Conservation (phyloP, 2,888 invertebrate species). For the Galeruca laticollis region DNA sequence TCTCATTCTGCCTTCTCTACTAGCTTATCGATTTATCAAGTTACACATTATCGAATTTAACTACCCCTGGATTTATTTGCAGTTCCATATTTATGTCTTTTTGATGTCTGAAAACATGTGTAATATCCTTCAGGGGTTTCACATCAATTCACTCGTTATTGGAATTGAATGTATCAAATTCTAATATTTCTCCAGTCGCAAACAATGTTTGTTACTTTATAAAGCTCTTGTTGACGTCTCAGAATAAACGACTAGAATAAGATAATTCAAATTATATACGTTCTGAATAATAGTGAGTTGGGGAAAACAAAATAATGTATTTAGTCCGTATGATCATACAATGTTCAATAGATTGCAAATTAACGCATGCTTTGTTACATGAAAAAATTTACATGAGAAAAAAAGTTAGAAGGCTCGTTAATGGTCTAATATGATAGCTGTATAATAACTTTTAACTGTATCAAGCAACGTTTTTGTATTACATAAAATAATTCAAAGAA, state of each 20-base stretch:
- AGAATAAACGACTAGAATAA: background rate
- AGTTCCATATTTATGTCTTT: slow-evolving; percentile 44
- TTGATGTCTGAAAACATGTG: slow-evolving; percentile 19
- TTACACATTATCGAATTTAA: slow-evolving; percentile 44
- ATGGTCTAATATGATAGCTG: too few relatives aligned
- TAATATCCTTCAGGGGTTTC: too few relatives aligned
- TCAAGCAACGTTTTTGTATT: too few relatives aligned
- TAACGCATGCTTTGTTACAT: too few relatives aligned
- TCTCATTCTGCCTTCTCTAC: slow-evolving; percentile 16
- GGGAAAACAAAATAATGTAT: too few relatives aligned
- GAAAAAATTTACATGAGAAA: too few relatives aligned
- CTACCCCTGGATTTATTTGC: slow-evolving; percentile 47
- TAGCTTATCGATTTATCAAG: slow-evolving; percentile 46
- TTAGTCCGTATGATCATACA: too few relatives aligned
- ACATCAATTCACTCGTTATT: slow-evolving; percentile 10
- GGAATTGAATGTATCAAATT: slow-evolving; percentile 9
- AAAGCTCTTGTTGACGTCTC: background rate
- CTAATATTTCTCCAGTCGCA: slow-evolving; percentile 9
- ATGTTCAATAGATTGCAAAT: too few relatives aligned
- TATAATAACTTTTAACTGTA: too few relatives aligned
- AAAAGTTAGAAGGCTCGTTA: too few relatives aligned
- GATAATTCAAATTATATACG: background rate
- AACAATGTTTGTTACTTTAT: background rate
- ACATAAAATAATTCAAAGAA: too few relatives aligned
- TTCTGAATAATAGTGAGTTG: too few relatives aligned